Base-by-base conservation (phyloP, 2,113 vertebrate genomes). In the Camelus dromedarius region DNA sequence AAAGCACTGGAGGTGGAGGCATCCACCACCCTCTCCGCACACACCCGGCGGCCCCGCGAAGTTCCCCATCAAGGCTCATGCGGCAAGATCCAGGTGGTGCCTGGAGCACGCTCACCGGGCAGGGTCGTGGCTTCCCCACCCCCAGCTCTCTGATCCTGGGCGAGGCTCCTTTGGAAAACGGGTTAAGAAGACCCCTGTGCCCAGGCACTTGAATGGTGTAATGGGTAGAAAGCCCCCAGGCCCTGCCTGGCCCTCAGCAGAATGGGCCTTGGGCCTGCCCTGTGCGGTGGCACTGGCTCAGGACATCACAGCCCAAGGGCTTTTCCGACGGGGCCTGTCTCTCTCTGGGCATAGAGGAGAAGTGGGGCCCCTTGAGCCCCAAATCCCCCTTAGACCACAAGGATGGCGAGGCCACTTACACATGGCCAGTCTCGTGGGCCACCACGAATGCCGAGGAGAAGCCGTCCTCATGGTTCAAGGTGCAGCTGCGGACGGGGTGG, bases 381-480 rank as follows among this genome's bases (percentile, higher is more conserved):
- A 0, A 10, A 10, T 8, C 70, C 73, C 77, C 85, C 81, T 46
- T 54, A 30, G 18, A 56, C 24, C 16, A 24, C 66, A 8, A 30
- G 46, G 66, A n/a, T 4, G 6, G 22, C 3, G 9, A 82, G 62
- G n/a, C 42, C 98, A 99, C 99, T 99, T 98, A 99, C 99, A 99
- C 99, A 5, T 99, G 99, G 97, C 99, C 99, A 0, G 99, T 99
- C 98, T 99, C 99, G 52, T 99, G 99, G 70, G 99, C 99, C 95
- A 99, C 99, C 97, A 99, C 99, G 90, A 99, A 99, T 0, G 99
- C 99, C 0, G 99, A 99, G 60, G 99, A 99, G 98, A 99, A 99
- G 11, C 99, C 99, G 35, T 99, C 99, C 97, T 99, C 99, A 0
- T 99, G 99, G 98, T 99, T 99, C 94, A 99, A 98, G 93, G 99